Evolutionary conservation across 1,140 invertebrate species (phyloP).

Genomic region (Phenacoccus solenopsis): DNA sequence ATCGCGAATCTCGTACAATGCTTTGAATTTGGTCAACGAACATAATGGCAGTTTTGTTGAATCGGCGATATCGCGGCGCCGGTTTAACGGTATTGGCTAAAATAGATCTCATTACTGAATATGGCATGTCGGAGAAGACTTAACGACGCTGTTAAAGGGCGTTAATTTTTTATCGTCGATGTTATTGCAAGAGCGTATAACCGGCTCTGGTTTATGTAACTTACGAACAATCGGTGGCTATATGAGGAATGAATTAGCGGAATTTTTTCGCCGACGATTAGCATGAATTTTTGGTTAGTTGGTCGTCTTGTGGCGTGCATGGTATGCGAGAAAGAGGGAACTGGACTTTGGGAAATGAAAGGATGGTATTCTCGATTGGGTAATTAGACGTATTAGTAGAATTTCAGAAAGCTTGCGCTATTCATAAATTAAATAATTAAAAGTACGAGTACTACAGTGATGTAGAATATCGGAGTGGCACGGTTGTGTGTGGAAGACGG

Average conservation of each 20-base stretch:
- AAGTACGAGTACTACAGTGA: not conserved
- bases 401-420: too few species aligned
- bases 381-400: too few species aligned
- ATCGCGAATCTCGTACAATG: not conserved
- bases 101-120: not conserved
- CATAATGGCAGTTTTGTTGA: too few species aligned
- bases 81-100: not conserved
- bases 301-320: too few species aligned
- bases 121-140: not conserved
- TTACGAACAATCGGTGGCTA: not conserved
- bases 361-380: too few species aligned
- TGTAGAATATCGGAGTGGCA: not conserved
- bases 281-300: not conserved
- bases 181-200: too few species aligned
- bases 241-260: not conserved
- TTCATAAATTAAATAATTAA: not conserved
- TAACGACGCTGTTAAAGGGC: not conserved
- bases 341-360: too few species aligned
- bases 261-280: not conserved
- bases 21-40: too few species aligned
- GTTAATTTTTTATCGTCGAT: not conserved
- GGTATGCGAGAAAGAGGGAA: too few species aligned
- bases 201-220: not conserved
- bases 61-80: too few species aligned
- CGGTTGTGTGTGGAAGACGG: not conserved